phyloP scores from a whole-genome alignment of 2,113 vertebrate species.

The Hemiscyllium ocellatum region DNA sequence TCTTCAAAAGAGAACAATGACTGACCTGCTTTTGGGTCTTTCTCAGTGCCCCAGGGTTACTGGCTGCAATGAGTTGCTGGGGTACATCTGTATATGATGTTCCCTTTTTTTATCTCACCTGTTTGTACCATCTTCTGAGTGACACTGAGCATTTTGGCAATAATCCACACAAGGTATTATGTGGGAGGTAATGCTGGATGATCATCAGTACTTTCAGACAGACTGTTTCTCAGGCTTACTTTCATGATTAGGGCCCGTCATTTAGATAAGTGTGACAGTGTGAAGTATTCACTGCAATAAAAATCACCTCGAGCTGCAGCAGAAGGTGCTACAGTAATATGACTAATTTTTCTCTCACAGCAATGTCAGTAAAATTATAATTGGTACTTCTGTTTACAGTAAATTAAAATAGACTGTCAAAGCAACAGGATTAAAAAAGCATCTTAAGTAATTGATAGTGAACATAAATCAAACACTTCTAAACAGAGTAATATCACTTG shows the following conservation, averaged over 20 bases:
- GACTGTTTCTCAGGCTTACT: not conserved
- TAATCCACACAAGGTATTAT: no score
- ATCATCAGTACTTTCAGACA: not conserved
- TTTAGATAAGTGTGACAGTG: not conserved
- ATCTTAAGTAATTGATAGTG: not conserved
- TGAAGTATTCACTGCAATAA: not conserved
- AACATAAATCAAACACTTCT: not conserved
- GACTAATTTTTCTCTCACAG: not conserved
- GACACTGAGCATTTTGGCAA: not conserved
- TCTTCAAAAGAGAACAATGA: not conserved
- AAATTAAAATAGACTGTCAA: constrained; percentile 3
- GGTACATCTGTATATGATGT: not conserved
- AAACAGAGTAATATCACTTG: not conserved
- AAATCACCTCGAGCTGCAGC: not conserved
- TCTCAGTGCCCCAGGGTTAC: not conserved
- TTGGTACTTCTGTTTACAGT: not conserved
- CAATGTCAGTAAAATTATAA: not conserved
- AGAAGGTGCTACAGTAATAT: not conserved
- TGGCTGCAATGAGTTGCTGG: no score
- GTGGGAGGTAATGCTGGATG: not conserved
- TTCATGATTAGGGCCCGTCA: not conserved
- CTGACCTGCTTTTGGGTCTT: not conserved
- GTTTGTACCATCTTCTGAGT: not conserved
- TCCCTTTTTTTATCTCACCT: not conserved
- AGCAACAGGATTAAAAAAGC: not conserved